A percentile compares a stretch with the other conserved stretches of the same genome.
phyloP scores from a whole-genome alignment of 2,888 invertebrate genomes.

The Pseudanteris insignis region DNA sequence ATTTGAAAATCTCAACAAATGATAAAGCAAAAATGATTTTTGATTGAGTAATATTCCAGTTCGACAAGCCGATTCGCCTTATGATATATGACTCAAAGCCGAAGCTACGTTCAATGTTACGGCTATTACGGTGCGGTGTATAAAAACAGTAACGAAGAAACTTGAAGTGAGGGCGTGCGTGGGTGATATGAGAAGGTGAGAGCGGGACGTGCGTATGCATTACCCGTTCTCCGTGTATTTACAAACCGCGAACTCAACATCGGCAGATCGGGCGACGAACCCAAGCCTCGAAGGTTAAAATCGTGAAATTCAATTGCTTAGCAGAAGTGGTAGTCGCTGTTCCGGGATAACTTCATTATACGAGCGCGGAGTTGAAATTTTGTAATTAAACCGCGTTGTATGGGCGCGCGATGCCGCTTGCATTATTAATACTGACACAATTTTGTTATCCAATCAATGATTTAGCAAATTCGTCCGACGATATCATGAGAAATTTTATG shows the following conservation, averaged over 20 bases:
- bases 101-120: too few species aligned
- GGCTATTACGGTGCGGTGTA: background rate
- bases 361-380: slow-evolving; percentile 10
- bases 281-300: slow-evolving; percentile 14
- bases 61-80: too few species aligned
- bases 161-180: background rate
- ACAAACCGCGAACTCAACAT: slow-evolving; percentile 7
- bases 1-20: too few species aligned
- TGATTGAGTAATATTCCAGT: too few species aligned
- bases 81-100: too few species aligned
- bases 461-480: too few species aligned
- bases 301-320: slow-evolving; percentile 6
- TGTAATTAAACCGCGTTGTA: slow-evolving; percentile 11
- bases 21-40: too few species aligned
- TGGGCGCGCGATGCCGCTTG: slow-evolving; percentile 4
- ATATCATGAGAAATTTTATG: too few species aligned
- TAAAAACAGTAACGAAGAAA: background rate
- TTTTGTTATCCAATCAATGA: slow-evolving; percentile 1
- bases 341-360: slow-evolving; percentile 22
- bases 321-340: slow-evolving; percentile 4
- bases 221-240: slow-evolving; percentile 8
- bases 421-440: slow-evolving; percentile 14
- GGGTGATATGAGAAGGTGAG: slow-evolving; percentile 3
- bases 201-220: slow-evolving; percentile 7
- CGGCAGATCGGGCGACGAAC: slow-evolving; percentile 14